Evolutionary conservation across 1,140 invertebrate species (phyloP).

Genomic region (Drosophila arizonae): DNA sequence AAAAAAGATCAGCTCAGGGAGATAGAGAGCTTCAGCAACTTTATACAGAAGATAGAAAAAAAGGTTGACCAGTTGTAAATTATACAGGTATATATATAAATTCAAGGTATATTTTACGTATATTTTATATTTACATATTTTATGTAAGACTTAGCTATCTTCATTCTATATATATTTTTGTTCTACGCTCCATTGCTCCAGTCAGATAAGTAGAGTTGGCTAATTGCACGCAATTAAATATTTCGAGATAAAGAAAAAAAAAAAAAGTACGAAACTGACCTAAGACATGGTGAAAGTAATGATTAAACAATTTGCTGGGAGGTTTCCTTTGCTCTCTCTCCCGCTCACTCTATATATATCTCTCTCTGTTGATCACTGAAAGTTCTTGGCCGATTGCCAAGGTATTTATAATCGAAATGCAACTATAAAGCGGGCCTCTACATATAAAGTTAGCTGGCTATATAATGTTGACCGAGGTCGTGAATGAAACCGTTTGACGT

Average conservation of each 20-base stretch:
- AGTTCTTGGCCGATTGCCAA: conserved; percentile 58
- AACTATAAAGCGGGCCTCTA: background rate
- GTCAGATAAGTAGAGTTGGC: conserved; percentile 33
- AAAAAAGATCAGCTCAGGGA: background rate
- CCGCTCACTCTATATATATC: too few species aligned
- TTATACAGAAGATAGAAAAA: background rate
- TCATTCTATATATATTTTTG: background rate
- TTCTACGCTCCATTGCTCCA: background rate
- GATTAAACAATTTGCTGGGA: conserved; percentile 8
- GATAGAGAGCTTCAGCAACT: background rate
- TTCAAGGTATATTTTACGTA: background rate
- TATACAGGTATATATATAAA: background rate
- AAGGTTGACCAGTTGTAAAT: background rate
- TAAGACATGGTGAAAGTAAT: conserved; percentile 49
- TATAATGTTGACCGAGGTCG: conserved; percentile 58
- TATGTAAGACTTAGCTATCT: background rate
- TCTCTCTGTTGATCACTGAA: background rate
- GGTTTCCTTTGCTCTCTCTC: background rate
- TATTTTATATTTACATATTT: background rate
- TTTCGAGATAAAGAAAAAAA: conserved; percentile 25
- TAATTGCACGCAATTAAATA: conserved; percentile 32
- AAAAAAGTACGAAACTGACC: conserved; percentile 60
- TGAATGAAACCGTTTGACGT: conserved; percentile 30
- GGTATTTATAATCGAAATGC: conserved; percentile 35
- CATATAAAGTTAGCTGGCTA: conserved; percentile 4